Conservation (phyloP, 2,888 invertebrate species). For the Drosophila rellima region DNA sequence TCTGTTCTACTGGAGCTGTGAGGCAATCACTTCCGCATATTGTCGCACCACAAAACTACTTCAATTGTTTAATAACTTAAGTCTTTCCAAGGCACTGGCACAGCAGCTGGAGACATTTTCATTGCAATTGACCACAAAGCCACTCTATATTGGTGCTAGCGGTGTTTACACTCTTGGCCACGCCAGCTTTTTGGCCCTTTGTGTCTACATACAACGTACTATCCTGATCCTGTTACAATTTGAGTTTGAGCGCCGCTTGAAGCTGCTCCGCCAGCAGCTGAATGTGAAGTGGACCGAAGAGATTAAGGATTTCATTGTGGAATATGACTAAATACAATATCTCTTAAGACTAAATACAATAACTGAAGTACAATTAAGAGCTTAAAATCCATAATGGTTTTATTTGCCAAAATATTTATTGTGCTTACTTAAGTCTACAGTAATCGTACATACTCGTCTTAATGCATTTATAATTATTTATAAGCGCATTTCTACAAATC, state of each 20-base stretch:
- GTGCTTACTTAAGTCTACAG: conserved; percentile 48
- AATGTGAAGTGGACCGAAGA: conserved; percentile 11
- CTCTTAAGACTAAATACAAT: neutral
- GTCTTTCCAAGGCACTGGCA: neutral
- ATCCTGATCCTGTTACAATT: conserved; percentile 38
- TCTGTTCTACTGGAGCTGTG: conserved; percentile 43
- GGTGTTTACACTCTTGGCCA: conserved; percentile 14
- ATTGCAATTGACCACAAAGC: conserved; percentile 13
- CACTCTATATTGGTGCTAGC: conserved; percentile 12
- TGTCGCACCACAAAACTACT: conserved; percentile 10
- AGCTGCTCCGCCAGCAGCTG: conserved; percentile 13
- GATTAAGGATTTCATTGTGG: conserved; percentile 14
- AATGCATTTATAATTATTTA: conserved; percentile 75
- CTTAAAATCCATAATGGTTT: conserved; percentile 25
- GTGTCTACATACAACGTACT: conserved; percentile 29
- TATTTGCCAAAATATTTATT: conserved; percentile 24
- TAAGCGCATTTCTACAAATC: conserved; percentile 57
- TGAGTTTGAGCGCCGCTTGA: conserved; percentile 37
- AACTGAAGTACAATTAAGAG: neutral
- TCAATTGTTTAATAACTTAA: conserved; percentile 18
- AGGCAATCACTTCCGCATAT: conserved; percentile 10
- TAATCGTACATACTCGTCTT: conserved; percentile 47
- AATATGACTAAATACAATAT: neutral
- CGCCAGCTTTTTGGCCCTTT: conserved; percentile 25
- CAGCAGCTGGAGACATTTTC: conserved; percentile 24